These are phyloP conservation scores for Amorpha juglandis DNA, from an alignment of 2,888 invertebrate genomes.

Conservation along the genomic window DNA sequence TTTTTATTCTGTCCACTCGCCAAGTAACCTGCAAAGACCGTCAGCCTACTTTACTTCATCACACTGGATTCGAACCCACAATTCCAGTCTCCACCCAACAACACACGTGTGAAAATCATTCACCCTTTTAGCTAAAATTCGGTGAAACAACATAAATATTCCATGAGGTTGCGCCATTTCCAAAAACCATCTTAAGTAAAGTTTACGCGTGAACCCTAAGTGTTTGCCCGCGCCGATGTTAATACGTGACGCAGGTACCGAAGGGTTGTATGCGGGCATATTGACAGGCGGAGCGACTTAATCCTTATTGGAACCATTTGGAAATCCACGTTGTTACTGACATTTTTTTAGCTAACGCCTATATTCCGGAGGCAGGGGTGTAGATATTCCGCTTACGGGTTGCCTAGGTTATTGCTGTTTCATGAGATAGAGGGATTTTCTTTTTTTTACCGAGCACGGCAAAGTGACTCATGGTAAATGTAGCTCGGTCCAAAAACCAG, in stretches of 20 bases:
- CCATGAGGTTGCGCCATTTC: slow-evolving; percentile 9
- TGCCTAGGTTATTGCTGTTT: no score
- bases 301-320: neutral
- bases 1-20: no score
- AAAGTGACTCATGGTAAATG: no score
- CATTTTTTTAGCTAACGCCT: no score
- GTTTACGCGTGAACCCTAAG: slow-evolving; percentile 16
- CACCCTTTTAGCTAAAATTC: neutral
- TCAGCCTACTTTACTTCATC: no score
- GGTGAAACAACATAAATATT: neutral
- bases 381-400: no score
- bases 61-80: no score
- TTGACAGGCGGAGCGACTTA: slow-evolving; percentile 4
- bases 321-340: neutral
- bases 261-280: neutral
- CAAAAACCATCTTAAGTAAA: neutral
- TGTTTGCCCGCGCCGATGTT: neutral
- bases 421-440: no score
- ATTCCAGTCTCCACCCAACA: neutral
- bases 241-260: slow-evolving; percentile 11
- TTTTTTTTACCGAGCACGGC: no score
- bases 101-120: neutral
- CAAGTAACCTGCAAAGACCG: no score
- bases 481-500: no score
- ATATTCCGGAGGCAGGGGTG: no score